phyloP scores from a whole-genome alignment of 2,113 vertebrate species.

The Gallinago paraguaiae region DNA sequence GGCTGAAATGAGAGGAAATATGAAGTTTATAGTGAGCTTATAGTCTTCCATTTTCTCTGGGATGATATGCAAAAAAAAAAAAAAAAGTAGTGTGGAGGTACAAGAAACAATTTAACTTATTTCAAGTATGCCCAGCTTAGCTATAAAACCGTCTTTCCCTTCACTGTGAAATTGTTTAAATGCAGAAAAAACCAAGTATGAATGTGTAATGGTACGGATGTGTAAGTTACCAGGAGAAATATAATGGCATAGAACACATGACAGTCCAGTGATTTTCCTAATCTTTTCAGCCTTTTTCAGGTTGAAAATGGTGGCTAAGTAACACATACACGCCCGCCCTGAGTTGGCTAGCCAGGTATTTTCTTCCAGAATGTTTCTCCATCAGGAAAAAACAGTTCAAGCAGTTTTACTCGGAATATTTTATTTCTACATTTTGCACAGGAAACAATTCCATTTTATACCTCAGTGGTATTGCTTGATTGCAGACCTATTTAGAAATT shows the following conservation, averaged over 20 bases:
- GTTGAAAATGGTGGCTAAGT: not conserved
- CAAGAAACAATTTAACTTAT: not conserved
- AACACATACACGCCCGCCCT: rapidly evolving
- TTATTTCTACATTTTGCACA: not conserved
- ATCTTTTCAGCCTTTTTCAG: not conserved
- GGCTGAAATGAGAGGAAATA: slow-evolving; percentile 78
- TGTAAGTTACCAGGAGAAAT: not conserved
- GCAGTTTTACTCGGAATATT: not conserved
- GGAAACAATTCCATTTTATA: not conserved
- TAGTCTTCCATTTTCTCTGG: not conserved
- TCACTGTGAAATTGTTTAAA: not conserved
- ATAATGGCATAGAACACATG: not conserved
- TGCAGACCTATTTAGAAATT: not conserved
- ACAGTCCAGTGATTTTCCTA: not conserved
- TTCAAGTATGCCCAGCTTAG: not conserved
- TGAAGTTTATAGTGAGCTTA: not conserved
- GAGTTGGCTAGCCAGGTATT: not conserved
- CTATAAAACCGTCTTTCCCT: not conserved
- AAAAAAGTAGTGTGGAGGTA: not conserved
- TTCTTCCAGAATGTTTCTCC: not conserved
- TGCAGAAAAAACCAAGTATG: not conserved
- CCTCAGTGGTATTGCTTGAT: not conserved
- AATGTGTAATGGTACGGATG: not conserved
- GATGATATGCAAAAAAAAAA: not conserved
- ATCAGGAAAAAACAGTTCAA: not conserved